Evolutionary conservation across 2,888 invertebrate species (phyloP).

Genomic region (Malthinus seriepunctatus): DNA sequence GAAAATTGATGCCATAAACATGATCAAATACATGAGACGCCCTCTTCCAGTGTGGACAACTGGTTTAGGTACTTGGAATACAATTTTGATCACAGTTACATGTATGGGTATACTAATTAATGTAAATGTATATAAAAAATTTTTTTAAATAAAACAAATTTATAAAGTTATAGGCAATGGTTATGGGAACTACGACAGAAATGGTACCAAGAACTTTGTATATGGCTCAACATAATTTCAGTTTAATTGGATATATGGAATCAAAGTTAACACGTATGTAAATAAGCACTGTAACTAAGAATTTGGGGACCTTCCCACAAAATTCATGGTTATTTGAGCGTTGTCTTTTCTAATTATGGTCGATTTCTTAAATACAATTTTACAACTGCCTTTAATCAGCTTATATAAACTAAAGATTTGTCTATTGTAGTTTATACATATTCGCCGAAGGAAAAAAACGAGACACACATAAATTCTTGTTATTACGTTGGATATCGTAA

Average conservation of each 20-base stretch:
- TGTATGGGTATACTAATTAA: background rate
- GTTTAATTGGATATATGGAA: background rate
- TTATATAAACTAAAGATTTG: no score
- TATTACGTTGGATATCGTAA: background rate
- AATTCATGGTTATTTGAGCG: no score
- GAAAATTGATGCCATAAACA: conserved; percentile 70
- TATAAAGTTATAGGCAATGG: background rate
- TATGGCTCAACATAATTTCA: background rate
- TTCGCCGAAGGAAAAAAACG: background rate
- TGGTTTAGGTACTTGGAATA: background rate
- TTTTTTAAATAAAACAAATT: background rate
- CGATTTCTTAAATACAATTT: no score
- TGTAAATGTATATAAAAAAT: background rate
- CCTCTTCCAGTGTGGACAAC: background rate
- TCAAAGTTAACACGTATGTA: background rate
- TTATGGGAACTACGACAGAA: background rate
- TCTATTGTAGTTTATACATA: background rate
- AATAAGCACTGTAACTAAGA: no score
- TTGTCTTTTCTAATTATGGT: no score
- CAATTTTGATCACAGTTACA: background rate
- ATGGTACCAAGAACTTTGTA: background rate
- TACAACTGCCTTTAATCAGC: no score
- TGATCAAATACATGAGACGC: conserved; percentile 26
- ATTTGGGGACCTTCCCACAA: background rate
- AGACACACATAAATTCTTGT: background rate